Evolutionary conservation across 1,140 invertebrate species (phyloP), one percentile per base, ranked within the genome.

Genomic region (Bombus sibiricus): DNA sequence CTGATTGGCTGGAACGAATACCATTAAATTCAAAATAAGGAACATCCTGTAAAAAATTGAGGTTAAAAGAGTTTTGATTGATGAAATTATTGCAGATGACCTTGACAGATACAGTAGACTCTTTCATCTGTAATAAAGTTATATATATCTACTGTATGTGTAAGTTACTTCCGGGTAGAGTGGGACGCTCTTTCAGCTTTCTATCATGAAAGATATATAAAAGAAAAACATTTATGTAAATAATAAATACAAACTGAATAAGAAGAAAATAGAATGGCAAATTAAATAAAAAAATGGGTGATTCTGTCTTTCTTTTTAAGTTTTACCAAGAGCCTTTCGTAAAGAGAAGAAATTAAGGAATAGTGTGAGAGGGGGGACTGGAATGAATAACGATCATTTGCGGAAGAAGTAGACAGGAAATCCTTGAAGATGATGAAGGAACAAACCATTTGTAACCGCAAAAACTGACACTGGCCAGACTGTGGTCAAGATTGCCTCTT

Each of bases 401-500:
- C 43, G 57, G 47, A 80, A 39, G 68, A 79, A 74, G 80, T 39
- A 43, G 87, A 79, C 84, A 77, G 88, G 88, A 89, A 89, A 80
- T 89, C 62, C 22, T 81, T 75, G 71, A 72, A 80, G 74, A 89
- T 57, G 53, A 81, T 75, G 81, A 69, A 83, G 68, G 59, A 71
- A 72, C 41, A 28, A 78, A 53, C 80, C 41, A 57, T 57, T 83
- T 32, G 76, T 69, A 53, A 90, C 88, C 88, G 72, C 86, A 90
- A 73, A 87, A 83, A 84, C 79, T 86, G 86, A 79, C 71, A 69
- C 83, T 83, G 28, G 83, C 59, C 53, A 62, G 87, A 83, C 86
- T 91, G 90, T 89, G 90, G 90, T 92, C 86, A 83, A 76, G 83
- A 82, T 85, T 79, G 57, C 57, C 66, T 85, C 79, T 85, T 57